Evolutionary conservation across 2,113 vertebrate species (phyloP).

Genomic region (Sapayoa aenigma): DNA sequence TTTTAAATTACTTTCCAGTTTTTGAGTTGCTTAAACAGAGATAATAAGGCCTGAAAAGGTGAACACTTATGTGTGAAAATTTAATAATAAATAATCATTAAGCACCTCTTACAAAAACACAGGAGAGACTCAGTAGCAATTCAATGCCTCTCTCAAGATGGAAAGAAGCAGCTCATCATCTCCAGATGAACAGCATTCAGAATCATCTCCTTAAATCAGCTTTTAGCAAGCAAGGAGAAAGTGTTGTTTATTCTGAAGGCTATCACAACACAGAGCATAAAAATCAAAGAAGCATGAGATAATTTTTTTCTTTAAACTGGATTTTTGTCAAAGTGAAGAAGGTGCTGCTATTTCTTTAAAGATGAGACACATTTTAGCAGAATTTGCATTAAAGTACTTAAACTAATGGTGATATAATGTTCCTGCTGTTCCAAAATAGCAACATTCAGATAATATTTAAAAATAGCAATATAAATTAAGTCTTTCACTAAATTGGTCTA

Average conservation of each 20-base stretch:
- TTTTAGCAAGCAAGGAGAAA: background rate
- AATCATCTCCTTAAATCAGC: background rate
- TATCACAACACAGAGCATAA: background rate
- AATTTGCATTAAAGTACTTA: background rate
- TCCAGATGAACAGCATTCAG: background rate
- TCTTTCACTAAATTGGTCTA: background rate
- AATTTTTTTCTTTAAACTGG: background rate
- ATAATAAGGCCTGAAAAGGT: background rate
- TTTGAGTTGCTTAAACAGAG: background rate
- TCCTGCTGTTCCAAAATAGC: background rate
- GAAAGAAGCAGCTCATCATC: background rate
- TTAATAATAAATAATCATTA: constrained; percentile 1
- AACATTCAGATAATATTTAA: background rate
- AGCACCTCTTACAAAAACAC: background rate
- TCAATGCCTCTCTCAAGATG: background rate
- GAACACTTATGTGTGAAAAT: background rate
- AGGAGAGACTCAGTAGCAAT: background rate
- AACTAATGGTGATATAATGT: background rate
- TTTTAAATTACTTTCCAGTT: background rate
- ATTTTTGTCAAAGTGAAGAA: background rate
- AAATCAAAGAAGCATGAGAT: background rate
- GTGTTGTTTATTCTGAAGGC: background rate
- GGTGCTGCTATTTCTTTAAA: background rate
- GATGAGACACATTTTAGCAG: background rate
- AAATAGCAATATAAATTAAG: background rate